Percentiles rank a stretch among this genome's conserved stretches.
phyloP scores from a whole-genome alignment of 2,113 vertebrate genomes.

The Forbesichthys papilliferus region DNA sequence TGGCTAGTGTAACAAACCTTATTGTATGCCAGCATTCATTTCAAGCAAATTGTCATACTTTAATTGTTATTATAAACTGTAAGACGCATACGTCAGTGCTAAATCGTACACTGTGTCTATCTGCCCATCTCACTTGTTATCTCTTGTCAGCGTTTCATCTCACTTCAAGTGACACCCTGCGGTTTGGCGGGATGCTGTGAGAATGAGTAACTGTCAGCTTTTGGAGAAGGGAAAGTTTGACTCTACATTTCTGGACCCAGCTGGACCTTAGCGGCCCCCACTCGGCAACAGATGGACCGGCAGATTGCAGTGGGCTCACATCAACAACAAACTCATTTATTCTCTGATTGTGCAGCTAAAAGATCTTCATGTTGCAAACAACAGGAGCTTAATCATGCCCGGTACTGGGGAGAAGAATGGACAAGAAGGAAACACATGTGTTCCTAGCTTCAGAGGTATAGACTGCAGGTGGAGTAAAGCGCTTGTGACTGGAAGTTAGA shows the following conservation, averaged over 20 bases:
- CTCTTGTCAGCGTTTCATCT: too few relatives aligned
- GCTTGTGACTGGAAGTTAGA: too few relatives aligned
- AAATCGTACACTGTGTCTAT: too few relatives aligned
- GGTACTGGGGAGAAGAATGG: not conserved
- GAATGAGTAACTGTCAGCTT: not conserved
- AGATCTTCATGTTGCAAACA: slow-evolving; percentile 11
- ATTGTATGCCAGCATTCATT: too few relatives aligned
- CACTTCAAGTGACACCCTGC: slow-evolving; percentile 4
- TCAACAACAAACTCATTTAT: slow-evolving; percentile 30
- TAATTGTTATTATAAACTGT: too few relatives aligned
- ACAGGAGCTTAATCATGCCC: slow-evolving; percentile 27
- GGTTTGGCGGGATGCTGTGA: slow-evolving; percentile 27
- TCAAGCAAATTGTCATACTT: too few relatives aligned
- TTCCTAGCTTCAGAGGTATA: too few relatives aligned
- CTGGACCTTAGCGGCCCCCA: slow-evolving; percentile 25
- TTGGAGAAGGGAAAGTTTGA: not conserved
- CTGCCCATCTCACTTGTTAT: too few relatives aligned
- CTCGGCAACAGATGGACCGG: slow-evolving; percentile 45
- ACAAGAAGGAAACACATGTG: not conserved
- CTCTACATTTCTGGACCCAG: slow-evolving; percentile 31
- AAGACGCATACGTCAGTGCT: too few relatives aligned
- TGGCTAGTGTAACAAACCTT: too few relatives aligned
- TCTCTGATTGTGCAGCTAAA: slow-evolving; percentile 1
- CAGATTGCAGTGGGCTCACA: slow-evolving; percentile 32
- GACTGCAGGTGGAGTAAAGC: too few relatives aligned